A percentile compares a stretch with the other conserved stretches of the same genome.
Conservation (phyloP, 2,797 vertebrate species). For the Myotis pilosus region DNA sequence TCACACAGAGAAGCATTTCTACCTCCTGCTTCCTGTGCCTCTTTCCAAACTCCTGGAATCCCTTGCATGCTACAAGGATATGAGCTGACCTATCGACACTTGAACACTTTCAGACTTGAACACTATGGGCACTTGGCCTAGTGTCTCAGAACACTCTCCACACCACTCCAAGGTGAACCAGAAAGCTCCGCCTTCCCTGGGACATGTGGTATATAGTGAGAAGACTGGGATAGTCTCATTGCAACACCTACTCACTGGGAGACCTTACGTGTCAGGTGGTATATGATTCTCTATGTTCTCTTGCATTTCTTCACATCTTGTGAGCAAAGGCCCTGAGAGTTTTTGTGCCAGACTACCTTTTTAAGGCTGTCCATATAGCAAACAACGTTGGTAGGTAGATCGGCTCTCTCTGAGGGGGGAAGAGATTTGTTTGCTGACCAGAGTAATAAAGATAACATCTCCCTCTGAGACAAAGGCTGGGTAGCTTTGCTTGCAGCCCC, state of each 20-base stretch:
- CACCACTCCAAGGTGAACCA: background rate
- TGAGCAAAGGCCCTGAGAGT: background rate
- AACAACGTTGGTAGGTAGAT: background rate
- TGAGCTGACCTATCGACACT: background rate
- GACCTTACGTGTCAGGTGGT: background rate
- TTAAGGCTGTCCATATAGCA: background rate
- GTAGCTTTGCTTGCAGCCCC: background rate
- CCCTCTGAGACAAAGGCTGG: background rate
- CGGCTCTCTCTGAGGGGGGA: background rate
- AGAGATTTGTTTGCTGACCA: background rate
- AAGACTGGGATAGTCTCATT: background rate
- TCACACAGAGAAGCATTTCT: background rate
- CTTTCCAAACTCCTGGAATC: conserved; percentile 36
- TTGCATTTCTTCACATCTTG: conserved; percentile 2
- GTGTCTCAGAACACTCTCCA: background rate
- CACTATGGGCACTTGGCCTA: background rate
- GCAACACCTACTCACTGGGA: background rate
- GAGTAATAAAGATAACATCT: background rate
- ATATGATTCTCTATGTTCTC: background rate
- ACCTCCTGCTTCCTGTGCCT: background rate
- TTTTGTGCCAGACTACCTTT: conserved; percentile 15
- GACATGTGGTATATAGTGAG: background rate
- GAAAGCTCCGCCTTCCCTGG: background rate
- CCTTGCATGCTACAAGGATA: background rate
- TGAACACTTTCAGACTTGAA: background rate